Evolutionary conservation across 1,140 invertebrate species (phyloP).

Genomic region (Heliconius eleuchia): DNA sequence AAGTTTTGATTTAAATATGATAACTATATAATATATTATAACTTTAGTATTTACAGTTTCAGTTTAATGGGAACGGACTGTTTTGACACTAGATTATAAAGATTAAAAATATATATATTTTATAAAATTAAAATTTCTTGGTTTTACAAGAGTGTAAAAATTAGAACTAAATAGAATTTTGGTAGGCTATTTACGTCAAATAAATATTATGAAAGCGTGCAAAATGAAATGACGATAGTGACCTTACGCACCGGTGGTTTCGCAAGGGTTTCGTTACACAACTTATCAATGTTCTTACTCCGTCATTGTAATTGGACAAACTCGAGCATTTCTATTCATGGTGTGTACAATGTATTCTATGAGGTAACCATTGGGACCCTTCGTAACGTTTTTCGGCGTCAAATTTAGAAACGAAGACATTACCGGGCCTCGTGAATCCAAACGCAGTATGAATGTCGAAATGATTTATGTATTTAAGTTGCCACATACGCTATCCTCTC

Average conservation of each 20-base stretch:
- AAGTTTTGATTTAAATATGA: too few species aligned
- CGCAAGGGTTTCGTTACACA: conserved; percentile 62
- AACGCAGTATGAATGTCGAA: conserved; percentile 25
- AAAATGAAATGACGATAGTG: conserved; percentile 71
- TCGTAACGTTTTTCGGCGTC: conserved; percentile 32
- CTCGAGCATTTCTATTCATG: conserved; percentile 50
- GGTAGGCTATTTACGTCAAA: conserved; percentile 54
- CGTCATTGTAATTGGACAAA: conserved; percentile 56
- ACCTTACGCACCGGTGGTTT: conserved; percentile 70
- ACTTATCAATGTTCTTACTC: conserved; percentile 54
- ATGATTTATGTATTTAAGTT: conserved; percentile 37
- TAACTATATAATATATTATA: too few species aligned
- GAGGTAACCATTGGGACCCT: conserved; percentile 44
- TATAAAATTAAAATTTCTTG: too few species aligned
- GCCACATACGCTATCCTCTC: conserved; percentile 38
- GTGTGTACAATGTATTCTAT: conserved; percentile 33
- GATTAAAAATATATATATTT: not conserved
- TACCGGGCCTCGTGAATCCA: not conserved
- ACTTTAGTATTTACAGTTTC: too few species aligned
- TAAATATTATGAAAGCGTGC: conserved; percentile 69
- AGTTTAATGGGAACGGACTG: too few species aligned
- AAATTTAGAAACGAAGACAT: conserved; percentile 22
- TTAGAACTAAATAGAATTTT: conserved; percentile 12
- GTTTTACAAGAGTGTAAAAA: not conserved
- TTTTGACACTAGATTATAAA: too few species aligned